phyloP scores from a whole-genome alignment of 2,113 vertebrate genomes.

The Brevimyrus niger region DNA sequence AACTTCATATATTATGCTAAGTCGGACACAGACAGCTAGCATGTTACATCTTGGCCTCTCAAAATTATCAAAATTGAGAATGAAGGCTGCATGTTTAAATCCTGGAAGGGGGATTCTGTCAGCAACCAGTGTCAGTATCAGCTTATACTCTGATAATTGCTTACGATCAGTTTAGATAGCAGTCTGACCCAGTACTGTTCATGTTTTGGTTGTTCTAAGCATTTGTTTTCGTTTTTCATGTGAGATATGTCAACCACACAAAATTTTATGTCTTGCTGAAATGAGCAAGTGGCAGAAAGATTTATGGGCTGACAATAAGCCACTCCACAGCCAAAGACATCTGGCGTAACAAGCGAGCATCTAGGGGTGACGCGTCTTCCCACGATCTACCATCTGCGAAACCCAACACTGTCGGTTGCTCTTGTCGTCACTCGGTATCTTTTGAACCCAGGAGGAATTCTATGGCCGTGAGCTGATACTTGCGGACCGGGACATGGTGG shows the following conservation, averaged over 20 bases:
- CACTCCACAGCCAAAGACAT: neutral
- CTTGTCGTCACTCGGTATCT: neutral
- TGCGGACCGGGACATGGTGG: constrained; percentile 87
- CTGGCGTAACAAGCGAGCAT: neutral
- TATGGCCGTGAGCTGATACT: constrained; percentile 86
- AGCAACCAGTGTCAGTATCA: neutral
- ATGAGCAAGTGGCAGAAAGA: neutral
- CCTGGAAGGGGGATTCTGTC: neutral
- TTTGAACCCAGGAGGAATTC: constrained; percentile 73
- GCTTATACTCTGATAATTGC: neutral
- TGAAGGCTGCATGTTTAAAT: neutral
- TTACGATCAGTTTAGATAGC: neutral
- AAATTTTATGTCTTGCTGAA: neutral
- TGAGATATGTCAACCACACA: neutral
- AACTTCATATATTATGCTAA: neutral
- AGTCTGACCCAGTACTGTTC: neutral
- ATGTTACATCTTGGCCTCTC: neutral
- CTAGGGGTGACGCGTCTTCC: neutral
- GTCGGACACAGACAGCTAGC: neutral
- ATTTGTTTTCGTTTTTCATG: neutral
- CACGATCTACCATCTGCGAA: neutral
- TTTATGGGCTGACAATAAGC: neutral
- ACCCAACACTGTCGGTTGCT: neutral
- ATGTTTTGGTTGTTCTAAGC: neutral
- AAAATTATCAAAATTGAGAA: neutral